Conservation (phyloP, 2,888 invertebrate genomes). For the Lasioglossum villosulum region DNA sequence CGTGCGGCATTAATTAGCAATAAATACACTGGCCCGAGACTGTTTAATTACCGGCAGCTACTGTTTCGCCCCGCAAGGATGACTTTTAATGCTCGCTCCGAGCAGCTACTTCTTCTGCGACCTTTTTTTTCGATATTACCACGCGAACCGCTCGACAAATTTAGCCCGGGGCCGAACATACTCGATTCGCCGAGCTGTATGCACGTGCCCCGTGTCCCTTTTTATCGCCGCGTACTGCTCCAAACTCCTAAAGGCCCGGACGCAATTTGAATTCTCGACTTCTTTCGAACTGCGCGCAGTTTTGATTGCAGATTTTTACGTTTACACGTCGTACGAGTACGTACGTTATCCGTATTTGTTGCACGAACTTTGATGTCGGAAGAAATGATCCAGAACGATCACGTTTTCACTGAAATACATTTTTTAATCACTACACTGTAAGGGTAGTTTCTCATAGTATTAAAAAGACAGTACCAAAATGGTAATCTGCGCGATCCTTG, state of each 20-base stretch:
- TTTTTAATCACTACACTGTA: too few species aligned
- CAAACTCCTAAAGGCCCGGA: not conserved
- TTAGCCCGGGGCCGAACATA: slow-evolving; percentile 10
- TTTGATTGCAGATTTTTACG: not conserved
- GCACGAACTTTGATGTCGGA: not conserved
- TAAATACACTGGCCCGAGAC: slow-evolving; percentile 39
- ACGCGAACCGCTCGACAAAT: slow-evolving; percentile 34
- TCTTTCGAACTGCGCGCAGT: not conserved
- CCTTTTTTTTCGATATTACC: slow-evolving; percentile 15
- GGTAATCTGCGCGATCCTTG: too few species aligned
- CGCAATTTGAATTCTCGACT: not conserved
- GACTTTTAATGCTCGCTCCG: slow-evolving; percentile 36
- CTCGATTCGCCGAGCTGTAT: not conserved
- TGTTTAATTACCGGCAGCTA: slow-evolving; percentile 56
- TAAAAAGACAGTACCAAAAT: not conserved
- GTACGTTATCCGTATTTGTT: not conserved
- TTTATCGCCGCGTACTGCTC: not conserved
- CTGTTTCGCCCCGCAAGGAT: slow-evolving; percentile 37
- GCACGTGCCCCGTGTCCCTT: not conserved
- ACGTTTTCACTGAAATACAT: too few species aligned
- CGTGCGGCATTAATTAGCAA: slow-evolving; percentile 67
- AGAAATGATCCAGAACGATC: not conserved
- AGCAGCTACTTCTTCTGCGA: not conserved
- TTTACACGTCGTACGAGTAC: not conserved
- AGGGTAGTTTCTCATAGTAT: not conserved